Conservation (phyloP, 1,140 invertebrate genomes). For the Papilio dardanus region DNA sequence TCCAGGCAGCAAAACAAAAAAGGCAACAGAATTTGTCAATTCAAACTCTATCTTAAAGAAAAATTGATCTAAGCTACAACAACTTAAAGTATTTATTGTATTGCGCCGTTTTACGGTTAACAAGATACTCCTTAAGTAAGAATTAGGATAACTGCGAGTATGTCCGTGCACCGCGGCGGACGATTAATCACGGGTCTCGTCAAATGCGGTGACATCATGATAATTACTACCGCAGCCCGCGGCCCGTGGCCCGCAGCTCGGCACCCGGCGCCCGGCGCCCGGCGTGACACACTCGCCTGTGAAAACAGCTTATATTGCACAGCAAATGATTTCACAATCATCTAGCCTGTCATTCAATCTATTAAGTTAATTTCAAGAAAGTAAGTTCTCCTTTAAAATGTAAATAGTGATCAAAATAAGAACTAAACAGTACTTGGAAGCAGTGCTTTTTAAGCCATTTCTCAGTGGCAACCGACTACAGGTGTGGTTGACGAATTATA, state of each 20-base stretch:
- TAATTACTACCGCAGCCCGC: conserved; percentile 35
- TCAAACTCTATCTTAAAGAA: background rate
- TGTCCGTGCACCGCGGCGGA: background rate
- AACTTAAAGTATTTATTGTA: background rate
- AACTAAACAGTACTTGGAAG: too few relatives aligned
- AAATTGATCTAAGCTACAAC: background rate
- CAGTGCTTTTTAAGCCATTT: too few relatives aligned
- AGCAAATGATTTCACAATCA: conserved; percentile 30
- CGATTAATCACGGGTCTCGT: conserved; percentile 30
- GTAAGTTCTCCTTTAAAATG: background rate
- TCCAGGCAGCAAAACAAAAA: too few relatives aligned
- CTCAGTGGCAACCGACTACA: too few relatives aligned
- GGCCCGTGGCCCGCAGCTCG: conserved; percentile 16
- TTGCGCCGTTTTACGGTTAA: background rate
- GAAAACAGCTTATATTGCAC: conserved; percentile 27
- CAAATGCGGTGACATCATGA: conserved; percentile 27
- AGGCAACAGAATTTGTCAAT: too few relatives aligned
- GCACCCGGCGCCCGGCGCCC: too few relatives aligned
- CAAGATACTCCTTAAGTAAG: background rate
- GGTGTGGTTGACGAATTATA: too few relatives aligned
- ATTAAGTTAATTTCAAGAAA: background rate
- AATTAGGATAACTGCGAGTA: background rate
- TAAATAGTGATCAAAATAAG: too few relatives aligned
- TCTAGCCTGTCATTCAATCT: background rate
- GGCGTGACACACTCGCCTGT: conserved; percentile 13